A percentile compares a stretch with the other conserved stretches of the same genome.
phyloP scores from a whole-genome alignment of 2,797 vertebrate species.

The Bucorvus abyssinicus region DNA sequence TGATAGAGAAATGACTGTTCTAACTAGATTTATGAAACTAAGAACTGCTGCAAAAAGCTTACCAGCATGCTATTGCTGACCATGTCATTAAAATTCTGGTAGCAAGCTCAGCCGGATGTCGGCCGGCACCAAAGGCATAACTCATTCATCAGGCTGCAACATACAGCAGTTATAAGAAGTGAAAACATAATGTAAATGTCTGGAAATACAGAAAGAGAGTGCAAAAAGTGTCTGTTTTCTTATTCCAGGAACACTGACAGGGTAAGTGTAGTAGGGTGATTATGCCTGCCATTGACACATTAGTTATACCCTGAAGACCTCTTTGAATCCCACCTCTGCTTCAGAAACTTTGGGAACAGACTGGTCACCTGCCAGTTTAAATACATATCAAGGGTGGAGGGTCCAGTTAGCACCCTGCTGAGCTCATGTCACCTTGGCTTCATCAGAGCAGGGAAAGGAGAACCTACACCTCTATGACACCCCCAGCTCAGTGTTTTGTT shows the following conservation, averaged over 20 bases:
- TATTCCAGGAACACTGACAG: not conserved
- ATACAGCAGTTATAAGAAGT: not conserved
- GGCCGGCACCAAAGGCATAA: not conserved
- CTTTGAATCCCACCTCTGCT: not conserved
- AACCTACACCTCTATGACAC: not conserved
- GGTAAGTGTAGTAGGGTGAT: not conserved
- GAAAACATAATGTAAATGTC: not conserved
- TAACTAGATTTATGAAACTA: not conserved
- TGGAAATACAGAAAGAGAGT: not conserved
- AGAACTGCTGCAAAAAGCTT: not conserved
- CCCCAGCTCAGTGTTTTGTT: not conserved
- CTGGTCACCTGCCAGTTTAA: not conserved
- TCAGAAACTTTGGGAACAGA: not conserved
- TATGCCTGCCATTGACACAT: not conserved
- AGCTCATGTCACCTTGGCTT: not conserved
- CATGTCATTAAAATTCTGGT: not conserved
- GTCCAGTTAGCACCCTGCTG: not conserved
- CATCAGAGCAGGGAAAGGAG: not conserved
- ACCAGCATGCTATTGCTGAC: not conserved
- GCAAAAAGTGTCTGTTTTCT: not conserved
- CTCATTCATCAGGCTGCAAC: constrained; percentile 28
- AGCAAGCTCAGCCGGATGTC: not conserved
- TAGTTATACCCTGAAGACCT: not conserved
- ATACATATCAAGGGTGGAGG: not conserved
- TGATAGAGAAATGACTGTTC: not conserved